Conservation (phyloP, 2,888 invertebrate species). For the Dasypogon diadema region DNA sequence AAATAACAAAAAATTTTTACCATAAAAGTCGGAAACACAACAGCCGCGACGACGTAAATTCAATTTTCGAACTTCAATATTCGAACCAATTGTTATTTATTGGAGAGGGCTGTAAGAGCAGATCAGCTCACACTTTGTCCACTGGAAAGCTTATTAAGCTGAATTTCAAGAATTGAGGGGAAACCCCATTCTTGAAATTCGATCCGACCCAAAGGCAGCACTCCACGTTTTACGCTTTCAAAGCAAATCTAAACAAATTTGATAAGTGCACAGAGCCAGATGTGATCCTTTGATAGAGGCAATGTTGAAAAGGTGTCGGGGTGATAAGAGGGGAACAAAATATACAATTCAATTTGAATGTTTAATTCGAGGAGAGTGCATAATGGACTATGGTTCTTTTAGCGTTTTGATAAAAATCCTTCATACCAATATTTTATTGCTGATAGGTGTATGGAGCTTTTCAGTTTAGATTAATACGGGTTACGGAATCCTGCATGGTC, state of each 20-base stretch:
- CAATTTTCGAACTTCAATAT: conserved; percentile 21
- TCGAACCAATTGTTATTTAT: conserved; percentile 30
- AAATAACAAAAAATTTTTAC: conserved; percentile 19
- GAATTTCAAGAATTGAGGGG: conserved; percentile 1
- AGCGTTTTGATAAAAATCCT: conserved; percentile 12
- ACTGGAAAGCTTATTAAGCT: conserved; percentile 3
- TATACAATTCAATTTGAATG: conserved; percentile 21
- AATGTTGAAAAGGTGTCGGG: neutral
- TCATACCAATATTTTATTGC: neutral
- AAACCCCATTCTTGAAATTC: neutral
- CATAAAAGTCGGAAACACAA: conserved; percentile 8
- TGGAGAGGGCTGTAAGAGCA: conserved; percentile 1
- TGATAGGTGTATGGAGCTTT: too few species aligned
- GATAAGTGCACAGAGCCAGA: conserved; percentile 8
- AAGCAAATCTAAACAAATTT: conserved; percentile 14
- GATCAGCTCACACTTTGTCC: too few species aligned
- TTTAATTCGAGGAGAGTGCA: conserved; percentile 16
- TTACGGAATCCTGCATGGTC: too few species aligned
- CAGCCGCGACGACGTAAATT: conserved; percentile 8
- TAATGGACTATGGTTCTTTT: neutral
- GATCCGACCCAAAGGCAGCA: neutral
- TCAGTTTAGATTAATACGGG: too few species aligned
- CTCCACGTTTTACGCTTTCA: conserved; percentile 1
- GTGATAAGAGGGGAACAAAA: neutral
- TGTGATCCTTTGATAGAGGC: conserved; percentile 29